A percentile compares a stretch with the other conserved stretches of the same genome.
Evolutionary conservation across 2,113 vertebrate species (phyloP).

Genomic region (Columbina picui): DNA sequence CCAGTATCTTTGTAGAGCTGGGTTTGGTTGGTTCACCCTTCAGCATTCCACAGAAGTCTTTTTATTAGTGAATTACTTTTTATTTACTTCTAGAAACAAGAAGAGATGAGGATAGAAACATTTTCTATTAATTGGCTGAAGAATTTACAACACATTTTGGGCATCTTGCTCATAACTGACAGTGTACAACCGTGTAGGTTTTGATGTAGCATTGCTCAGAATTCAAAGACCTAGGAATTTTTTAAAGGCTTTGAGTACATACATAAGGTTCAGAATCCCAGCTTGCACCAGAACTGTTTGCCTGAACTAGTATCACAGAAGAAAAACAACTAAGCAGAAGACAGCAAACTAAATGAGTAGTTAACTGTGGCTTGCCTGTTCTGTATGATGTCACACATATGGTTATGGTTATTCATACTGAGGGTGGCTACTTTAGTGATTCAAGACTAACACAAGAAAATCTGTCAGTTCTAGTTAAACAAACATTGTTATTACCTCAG

Average conservation of each 20-base stretch:
- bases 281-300: not conserved
- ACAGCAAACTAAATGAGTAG: not conserved
- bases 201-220: not conserved
- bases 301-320: not conserved
- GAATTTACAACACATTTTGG: not conserved
- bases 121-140: not conserved
- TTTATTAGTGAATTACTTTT: not conserved
- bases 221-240: not conserved
- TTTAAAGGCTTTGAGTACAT: not conserved
- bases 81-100: not conserved
- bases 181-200: not conserved
- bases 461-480: conserved; percentile 83
- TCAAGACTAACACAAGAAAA: conserved; percentile 77
- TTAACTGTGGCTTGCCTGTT: conserved; percentile 25
- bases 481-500: conserved; percentile 82
- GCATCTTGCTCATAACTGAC: not conserved
- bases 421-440: conserved; percentile 69
- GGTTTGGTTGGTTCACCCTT: not conserved
- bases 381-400: conserved; percentile 76
- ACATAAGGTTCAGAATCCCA: not conserved
- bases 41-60: not conserved
- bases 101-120: not conserved
- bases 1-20: not conserved
- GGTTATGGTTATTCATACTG: conserved; percentile 71
- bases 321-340: not conserved